Evolutionary conservation across 2,113 vertebrate species (phyloP), one percentile per base, ranked within the genome.

Genomic region (Pachycephala philippinensis): DNA sequence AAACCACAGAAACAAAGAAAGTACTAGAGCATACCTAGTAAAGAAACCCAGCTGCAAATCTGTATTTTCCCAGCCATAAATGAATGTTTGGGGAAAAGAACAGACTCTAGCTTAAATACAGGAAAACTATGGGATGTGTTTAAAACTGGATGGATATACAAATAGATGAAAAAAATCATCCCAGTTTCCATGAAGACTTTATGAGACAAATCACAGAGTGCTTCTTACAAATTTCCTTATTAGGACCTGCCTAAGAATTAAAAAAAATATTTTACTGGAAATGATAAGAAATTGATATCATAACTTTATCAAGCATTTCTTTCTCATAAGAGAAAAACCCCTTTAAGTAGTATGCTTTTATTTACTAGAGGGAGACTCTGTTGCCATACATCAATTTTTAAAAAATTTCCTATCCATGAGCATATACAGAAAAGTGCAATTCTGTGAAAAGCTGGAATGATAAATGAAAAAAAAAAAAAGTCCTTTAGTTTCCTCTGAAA

Each of bases 301-400:
- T 31, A 69, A 49, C 13, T 72, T 72, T 17, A 44, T 47, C 50
- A 77, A 50, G 12, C 1, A 49, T 57, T 83, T 68, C 11, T 37
- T 54, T 39, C 45, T 91, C 19, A 2, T 18, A 49, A 39, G 22
- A 81, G 8, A 10, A 72, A 85, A 75, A 53, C 0, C 5, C 31
- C 33, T 14, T 61, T 57, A 60, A 79, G 49, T 7, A 28, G 4
- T 5, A n/a, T 52, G 7, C 4, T 61, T 74, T 66, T 63, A 28
- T 68, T 87, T 66, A 42, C 26, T 14, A 42, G 26, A 66, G 28
- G 11, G 15, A 24, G 15, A 64, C 9, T 75, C 31, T 16, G 26
- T 24, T 39, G 33, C 39, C 6, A 1, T 11, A 61, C 33, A 21
- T 13, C 0, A 24, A 3, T 13, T 70, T 61, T 54, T 22, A 0